A percentile compares a stretch with the other conserved stretches of the same genome.
Evolutionary conservation across 1,140 invertebrate species (phyloP).

Genomic region (Tetraneura akinire): DNA sequence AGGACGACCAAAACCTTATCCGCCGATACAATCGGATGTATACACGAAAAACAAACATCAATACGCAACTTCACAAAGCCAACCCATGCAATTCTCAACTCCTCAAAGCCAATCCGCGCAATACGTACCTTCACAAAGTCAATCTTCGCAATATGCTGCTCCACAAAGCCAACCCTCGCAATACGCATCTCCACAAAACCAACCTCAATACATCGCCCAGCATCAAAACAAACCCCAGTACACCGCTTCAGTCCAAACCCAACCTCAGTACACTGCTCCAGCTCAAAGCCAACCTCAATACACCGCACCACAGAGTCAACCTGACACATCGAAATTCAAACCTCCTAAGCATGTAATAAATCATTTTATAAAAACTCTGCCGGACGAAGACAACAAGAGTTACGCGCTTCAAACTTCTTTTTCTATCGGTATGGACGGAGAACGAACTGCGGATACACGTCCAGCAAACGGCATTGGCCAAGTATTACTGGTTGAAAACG

Average conservation of each 20-base stretch:
- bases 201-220: too few relatives aligned
- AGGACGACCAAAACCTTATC: slow-evolving; percentile 5
- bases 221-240: too few relatives aligned
- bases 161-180: too few relatives aligned
- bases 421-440: slow-evolving; percentile 54
- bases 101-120: too few relatives aligned
- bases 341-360: slow-evolving; percentile 52
- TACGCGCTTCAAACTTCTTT: slow-evolving; percentile 57
- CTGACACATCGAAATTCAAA: slow-evolving; percentile 50
- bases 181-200: too few relatives aligned
- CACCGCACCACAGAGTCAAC: slow-evolving; percentile 6
- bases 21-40: neutral
- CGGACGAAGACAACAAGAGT: slow-evolving; percentile 54
- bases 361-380: slow-evolving; percentile 54
- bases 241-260: too few relatives aligned
- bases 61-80: neutral
- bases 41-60: slow-evolving; percentile 30
- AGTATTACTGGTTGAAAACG: slow-evolving; percentile 54
- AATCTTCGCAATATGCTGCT: too few relatives aligned
- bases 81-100: too few relatives aligned
- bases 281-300: neutral
- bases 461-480: slow-evolving; percentile 55
- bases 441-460: slow-evolving; percentile 47
- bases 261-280: too few relatives aligned
- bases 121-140: too few relatives aligned